Evolutionary conservation across 2,797 vertebrate genomes (phyloP).

Genomic region (Alauda arvensis): DNA sequence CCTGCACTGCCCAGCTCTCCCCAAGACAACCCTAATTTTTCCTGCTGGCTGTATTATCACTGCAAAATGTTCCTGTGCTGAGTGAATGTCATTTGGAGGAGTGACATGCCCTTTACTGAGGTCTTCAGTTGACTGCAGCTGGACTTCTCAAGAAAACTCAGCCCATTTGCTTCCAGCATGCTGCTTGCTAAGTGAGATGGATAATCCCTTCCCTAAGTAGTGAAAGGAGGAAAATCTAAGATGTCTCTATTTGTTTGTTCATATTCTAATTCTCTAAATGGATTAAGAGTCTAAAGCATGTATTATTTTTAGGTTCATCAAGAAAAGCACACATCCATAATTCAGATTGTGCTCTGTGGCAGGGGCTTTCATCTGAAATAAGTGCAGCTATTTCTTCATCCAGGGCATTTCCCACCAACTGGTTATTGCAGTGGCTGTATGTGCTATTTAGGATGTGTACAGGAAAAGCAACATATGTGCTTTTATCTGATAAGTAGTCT

Average conservation of each 20-base stretch:
- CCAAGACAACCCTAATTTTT: neutral
- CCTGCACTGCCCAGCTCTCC: neutral
- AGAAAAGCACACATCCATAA: constrained; percentile 32
- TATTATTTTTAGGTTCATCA: constrained; percentile 34
- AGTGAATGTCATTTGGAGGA: neutral
- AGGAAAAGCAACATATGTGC: neutral
- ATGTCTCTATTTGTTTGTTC: neutral
- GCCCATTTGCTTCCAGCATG: neutral
- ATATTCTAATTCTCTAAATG: neutral
- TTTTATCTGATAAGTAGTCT: neutral
- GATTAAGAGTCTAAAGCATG: neutral
- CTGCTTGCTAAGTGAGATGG: neutral
- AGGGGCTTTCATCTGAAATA: neutral
- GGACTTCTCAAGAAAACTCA: neutral
- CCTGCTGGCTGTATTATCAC: neutral
- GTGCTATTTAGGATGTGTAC: neutral
- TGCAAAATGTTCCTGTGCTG: neutral
- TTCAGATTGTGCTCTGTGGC: neutral
- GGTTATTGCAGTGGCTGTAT: neutral
- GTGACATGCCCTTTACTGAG: neutral
- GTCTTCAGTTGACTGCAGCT: neutral
- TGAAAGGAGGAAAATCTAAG: neutral
- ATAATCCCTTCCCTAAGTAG: neutral
- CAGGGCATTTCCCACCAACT: neutral
- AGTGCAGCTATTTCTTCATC: neutral